Base-by-base conservation (phyloP, 2,113 vertebrate genomes). In the Cynopterus brachyotis region DNA sequence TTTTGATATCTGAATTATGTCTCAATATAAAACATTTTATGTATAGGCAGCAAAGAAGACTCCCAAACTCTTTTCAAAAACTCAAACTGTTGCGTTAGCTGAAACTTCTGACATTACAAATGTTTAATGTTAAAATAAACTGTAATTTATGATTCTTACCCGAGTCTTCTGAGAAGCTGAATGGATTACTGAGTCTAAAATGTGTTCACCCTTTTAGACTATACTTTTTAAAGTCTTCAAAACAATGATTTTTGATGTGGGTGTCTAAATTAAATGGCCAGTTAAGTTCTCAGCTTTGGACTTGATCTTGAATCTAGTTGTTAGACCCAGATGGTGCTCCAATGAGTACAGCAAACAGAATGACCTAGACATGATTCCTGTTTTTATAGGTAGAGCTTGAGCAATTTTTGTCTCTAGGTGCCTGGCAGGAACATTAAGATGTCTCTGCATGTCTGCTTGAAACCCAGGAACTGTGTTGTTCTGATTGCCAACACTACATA, bases 41-140 rank as follows among this genome's bases (percentile, higher is more conserved):
- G 2, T 93, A 57, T 45, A 45, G 59, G 2, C 55, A 79, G 17
- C 32, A 59, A 35, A 76, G n/a, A 66, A 80, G 42, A 3, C 28
- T 57, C 69, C 32, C 55, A 89, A 67, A 75, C 20, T 73, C 32
- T 75, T 24, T 80, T 91, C 0, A 91, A 92, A 88, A 89, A 75
- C 57, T 80, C 26, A 59, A 84, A 87, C 26, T 66, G 32, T 72
- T 92, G 40, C 40, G 45, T 83, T 57, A 78, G 78, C 37, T 64
- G 42, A 92, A 90, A 64, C 9, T 72, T 73, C 22, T 55, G 11
- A 87, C 6, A 26, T 95, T 91, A 66, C 9, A 69, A 75, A 60
- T 75, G 7, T 93, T 95, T 84, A 70, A 64, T 86, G 35, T 69
- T 95, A 78, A 89, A 81, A 26, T 80, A 75, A 92, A 50, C 95